Evolutionary conservation across 2,113 vertebrate genomes (phyloP).

Genomic region (Elephas maximus): DNA sequence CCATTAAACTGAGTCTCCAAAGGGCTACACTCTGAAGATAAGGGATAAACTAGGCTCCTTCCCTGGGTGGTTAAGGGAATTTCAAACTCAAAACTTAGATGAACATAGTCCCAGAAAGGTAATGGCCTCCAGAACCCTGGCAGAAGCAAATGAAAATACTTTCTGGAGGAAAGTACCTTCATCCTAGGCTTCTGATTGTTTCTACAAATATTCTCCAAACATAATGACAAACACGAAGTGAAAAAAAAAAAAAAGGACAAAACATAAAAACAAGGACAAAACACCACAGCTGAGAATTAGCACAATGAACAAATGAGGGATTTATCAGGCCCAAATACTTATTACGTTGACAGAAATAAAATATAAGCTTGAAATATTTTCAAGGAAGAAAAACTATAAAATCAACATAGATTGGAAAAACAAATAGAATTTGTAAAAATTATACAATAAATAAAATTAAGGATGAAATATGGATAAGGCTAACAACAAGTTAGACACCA

Average conservation of each 20-base stretch:
- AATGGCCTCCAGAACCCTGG: neutral
- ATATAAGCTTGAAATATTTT: slow-evolving; percentile 12
- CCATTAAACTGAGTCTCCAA: slow-evolving; percentile 18
- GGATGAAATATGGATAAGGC: neutral
- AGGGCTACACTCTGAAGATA: neutral
- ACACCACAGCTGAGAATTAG: neutral
- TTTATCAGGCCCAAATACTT: neutral
- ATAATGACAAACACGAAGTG: neutral
- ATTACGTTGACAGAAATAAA: slow-evolving; percentile 12
- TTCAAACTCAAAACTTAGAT: neutral
- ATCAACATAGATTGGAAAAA: neutral
- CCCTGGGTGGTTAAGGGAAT: neutral
- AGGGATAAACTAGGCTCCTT: neutral
- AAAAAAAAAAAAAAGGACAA: too few species aligned
- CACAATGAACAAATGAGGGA: neutral
- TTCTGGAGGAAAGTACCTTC: neutral
- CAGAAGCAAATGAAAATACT: slow-evolving; percentile 3
- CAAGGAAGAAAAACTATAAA: neutral
- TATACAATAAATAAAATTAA: neutral
- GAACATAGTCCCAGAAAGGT: neutral
- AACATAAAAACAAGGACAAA: too few species aligned
- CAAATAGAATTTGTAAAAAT: neutral
- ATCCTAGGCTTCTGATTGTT: slow-evolving; percentile 22
- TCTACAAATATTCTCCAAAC: neutral
- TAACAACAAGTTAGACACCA: neutral